Conservation (phyloP, 2,888 invertebrate species). For the Panopea generosa region DNA sequence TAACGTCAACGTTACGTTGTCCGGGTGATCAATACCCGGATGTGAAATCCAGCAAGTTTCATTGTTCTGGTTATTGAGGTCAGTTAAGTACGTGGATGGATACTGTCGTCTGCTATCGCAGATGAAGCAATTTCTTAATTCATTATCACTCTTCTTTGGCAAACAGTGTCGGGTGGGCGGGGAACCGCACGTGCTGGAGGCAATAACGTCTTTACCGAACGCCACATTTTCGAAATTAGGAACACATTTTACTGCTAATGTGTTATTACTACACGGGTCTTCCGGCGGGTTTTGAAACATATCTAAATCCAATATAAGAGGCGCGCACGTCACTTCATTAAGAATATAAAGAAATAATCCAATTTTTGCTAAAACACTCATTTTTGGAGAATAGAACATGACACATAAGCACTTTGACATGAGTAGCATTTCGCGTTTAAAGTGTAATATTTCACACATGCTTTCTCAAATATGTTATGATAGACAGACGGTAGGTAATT, state of each 20-base stretch:
- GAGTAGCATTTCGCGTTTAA: neutral
- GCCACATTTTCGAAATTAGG: slow-evolving; percentile 99
- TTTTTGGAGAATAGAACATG: slow-evolving; percentile 4
- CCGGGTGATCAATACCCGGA: slow-evolving; percentile 88
- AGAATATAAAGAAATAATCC: slow-evolving; percentile 29
- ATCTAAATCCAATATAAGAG: slow-evolving; percentile 47
- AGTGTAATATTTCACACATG: slow-evolving; percentile 40
- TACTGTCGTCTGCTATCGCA: slow-evolving; percentile 93
- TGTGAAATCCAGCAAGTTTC: slow-evolving; percentile 99
- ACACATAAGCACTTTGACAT: slow-evolving; percentile 19
- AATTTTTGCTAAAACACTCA: slow-evolving; percentile 7
- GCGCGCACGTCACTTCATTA: slow-evolving; percentile 11
- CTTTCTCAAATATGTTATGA: slow-evolving; percentile 32
- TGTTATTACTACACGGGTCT: slow-evolving; percentile 54
- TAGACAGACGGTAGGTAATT: slow-evolving; percentile 24
- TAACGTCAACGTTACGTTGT: slow-evolving; percentile 95
- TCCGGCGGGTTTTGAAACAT: slow-evolving; percentile 58
- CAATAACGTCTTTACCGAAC: slow-evolving; percentile 93
- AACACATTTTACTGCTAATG: slow-evolving; percentile 89
- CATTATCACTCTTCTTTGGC: slow-evolving; percentile 76
- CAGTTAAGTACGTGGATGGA: slow-evolving; percentile 93
- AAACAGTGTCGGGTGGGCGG: slow-evolving; percentile 86
- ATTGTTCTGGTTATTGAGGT: slow-evolving; percentile 98
- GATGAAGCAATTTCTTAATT: slow-evolving; percentile 87
- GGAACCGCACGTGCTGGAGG: slow-evolving; percentile 94